Base-by-base conservation (phyloP, 2,113 vertebrate genomes). In the Ia io region DNA sequence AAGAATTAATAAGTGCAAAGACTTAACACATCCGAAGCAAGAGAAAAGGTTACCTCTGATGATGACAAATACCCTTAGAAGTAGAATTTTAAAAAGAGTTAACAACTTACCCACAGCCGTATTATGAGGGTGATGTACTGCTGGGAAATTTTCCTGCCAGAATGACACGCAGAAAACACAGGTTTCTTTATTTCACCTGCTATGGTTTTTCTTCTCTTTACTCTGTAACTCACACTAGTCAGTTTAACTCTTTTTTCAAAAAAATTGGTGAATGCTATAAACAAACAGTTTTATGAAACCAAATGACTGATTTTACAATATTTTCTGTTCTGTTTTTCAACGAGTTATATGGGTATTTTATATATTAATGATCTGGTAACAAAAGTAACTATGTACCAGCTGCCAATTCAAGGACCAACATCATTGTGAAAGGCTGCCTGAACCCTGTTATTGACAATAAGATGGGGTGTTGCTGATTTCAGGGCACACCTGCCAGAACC, bases 1-100 rank as follows among this genome's bases (percentile, higher is more conserved):
- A 97, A 95, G 91, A 88, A 96, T 96, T 91, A 96, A 93, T 88
- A 85, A 76, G 91, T 88, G 95, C 70, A 92, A 97, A 97, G 96
- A 97, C 94, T 96, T 95, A 96, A 91, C 93, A 94, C 95, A 94
- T 94, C 94, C 71, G 84, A 95, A 84, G 91, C 89, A 76, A 96
- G 49, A 96, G 93, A 91, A 93, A 93, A 95, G 92, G 94, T 97
- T 90, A 63, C 92, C 73, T 92, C 88, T 95, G 91, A 92, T 49
- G 95, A 94, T 88, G 94, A 95, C 93, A 94, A 92, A 90, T 42
- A 76, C 14, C 88, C 90, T 96, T 16, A 95, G 84, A 93, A 96
- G 84, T 1, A 71, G 80, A 95, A 95, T 89, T 91, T 96, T 84
- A 78, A 96, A 92, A 84, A 92, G 73, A 92, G 82, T 73, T 92